Conservation (phyloP, 2,888 invertebrate species). For the Myopa testacea region DNA sequence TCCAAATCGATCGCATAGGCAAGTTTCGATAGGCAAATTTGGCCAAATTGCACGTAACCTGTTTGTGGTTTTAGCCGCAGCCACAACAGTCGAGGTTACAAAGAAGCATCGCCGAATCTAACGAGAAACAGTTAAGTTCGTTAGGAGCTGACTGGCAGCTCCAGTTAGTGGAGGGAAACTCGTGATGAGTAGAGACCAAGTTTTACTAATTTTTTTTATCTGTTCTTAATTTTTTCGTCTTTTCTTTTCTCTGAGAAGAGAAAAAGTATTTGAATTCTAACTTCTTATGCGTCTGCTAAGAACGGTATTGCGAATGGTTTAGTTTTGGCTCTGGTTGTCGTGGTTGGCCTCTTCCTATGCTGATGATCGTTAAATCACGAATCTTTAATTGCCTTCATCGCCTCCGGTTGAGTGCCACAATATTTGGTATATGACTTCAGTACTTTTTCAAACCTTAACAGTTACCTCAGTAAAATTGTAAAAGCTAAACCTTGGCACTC, state of each 20-base stretch:
- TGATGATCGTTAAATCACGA: constrained; percentile 68
- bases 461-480: neutral
- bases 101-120: constrained; percentile 29
- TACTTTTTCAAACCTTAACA: neutral
- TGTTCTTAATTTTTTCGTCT: constrained; percentile 22
- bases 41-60: constrained; percentile 59
- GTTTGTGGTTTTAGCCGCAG: constrained; percentile 48
- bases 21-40: constrained; percentile 62
- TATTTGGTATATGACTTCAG: neutral
- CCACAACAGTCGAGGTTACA: constrained; percentile 24
- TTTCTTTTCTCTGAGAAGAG: constrained; percentile 50
- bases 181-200: constrained; percentile 55
- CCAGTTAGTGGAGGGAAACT: constrained; percentile 49
- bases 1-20: constrained; percentile 57
- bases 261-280: constrained; percentile 41
- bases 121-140: constrained; percentile 40
- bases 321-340: constrained; percentile 41
- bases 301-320: constrained; percentile 36
- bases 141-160: constrained; percentile 33
- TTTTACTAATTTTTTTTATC: constrained; percentile 37
- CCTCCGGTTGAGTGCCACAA: constrained; percentile 60
- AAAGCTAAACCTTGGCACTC: neutral
- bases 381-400: constrained; percentile 69
- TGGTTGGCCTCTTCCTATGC: constrained; percentile 52
- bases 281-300: constrained; percentile 33